Conservation (phyloP, 2,113 vertebrate species). For the Eretmochelys imbricata region DNA sequence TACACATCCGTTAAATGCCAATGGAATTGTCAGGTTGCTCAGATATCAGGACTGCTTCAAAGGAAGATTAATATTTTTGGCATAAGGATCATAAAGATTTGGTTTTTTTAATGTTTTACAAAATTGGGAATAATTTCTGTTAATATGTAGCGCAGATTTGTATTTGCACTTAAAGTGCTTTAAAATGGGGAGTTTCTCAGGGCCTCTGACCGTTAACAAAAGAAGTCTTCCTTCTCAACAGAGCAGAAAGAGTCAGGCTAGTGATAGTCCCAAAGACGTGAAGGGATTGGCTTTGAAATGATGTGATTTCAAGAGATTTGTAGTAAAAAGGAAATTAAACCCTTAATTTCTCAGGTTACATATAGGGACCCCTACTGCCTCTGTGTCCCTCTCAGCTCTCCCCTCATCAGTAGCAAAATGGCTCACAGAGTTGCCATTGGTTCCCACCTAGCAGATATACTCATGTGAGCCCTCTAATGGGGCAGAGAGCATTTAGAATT, state of each 20-base stretch:
- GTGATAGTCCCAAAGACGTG: background rate
- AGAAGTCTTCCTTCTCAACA: background rate
- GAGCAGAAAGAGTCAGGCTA: background rate
- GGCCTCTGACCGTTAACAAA: background rate
- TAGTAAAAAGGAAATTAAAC: background rate
- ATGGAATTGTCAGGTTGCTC: background rate
- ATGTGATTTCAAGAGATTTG: background rate
- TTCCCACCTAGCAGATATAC: background rate
- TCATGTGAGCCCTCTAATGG: background rate
- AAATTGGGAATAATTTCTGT: background rate
- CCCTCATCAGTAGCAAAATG: background rate
- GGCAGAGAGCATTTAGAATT: background rate
- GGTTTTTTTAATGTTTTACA: background rate
- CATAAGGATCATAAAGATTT: background rate
- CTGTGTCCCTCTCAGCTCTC: background rate
- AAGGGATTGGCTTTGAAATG: constrained; percentile 19
- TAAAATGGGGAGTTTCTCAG: background rate
- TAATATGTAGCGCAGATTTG: background rate
- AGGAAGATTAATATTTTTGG: background rate
- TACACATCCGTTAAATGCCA: background rate
- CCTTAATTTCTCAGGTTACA: background rate
- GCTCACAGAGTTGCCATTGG: background rate
- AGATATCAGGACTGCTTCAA: background rate
- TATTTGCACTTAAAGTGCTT: no score
- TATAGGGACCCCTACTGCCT: background rate